Base-by-base conservation (phyloP, 2,888 invertebrate genomes). In the Pemphredon lugubris region DNA sequence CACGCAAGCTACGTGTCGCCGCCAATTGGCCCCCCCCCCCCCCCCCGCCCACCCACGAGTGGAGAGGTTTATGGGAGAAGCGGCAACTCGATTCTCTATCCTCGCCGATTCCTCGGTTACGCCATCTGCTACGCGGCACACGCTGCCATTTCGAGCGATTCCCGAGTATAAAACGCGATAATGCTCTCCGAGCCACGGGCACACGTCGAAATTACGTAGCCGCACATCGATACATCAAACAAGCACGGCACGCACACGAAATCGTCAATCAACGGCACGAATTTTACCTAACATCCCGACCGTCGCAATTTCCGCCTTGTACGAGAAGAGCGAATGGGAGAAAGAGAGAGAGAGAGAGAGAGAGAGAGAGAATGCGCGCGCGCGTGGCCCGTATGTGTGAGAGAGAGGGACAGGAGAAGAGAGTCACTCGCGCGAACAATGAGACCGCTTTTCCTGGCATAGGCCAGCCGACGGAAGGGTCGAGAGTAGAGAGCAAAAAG, bases 281-380 rank as follows among this genome's bases (percentile, higher is more conserved):
- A 63, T 58, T 69, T 76, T 69, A 47, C 73, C 63, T 53, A 59
- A 66, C 76, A 63, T 67, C 60, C 67, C 48, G 75, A 61, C 65
- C 73, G 42, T 39, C 53, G 45, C 53, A 64, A 39, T 59, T 59
- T 44, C n/a, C 51, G 53, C 13, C 54, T 23, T 23, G 20, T 9
- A 26, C 47, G 44, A 39, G 42, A 13, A 66, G 44, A 40, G 18
- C 14, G 1, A 37, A 11, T 4, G 34, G 53, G 20, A 51, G 34
- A 42, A 14, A 51, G 20, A 39, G 14, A 34, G n/a, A 39, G 16
- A 50, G 21, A 32, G 44, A 57, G 23, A 57, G 34, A 45, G 21
- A 45, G 20, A 37, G 11, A 37, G 34, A 54, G 53, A 42, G 47
- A n/a, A n/a, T n/a, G n/a, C n/a, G n/a, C n/a, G n/a, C n/a, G n/a